Conservation (phyloP, 2,888 invertebrate species). For the Cephonodes hylas region DNA sequence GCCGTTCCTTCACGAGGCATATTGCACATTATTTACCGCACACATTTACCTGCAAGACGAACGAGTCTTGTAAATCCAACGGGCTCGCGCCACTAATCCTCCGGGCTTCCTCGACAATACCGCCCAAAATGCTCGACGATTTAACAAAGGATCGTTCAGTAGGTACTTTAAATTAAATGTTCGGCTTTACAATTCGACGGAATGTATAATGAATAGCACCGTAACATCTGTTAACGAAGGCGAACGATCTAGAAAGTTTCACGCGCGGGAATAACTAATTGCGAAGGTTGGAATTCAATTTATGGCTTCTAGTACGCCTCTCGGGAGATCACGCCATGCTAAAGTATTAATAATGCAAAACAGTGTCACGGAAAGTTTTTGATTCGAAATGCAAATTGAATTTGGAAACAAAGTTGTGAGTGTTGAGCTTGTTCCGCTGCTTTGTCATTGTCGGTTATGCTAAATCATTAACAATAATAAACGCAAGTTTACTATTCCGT, state of each 20-base stretch:
- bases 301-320: slow-evolving; percentile 79
- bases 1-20: slow-evolving; percentile 36
- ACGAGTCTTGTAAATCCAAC: slow-evolving; percentile 56
- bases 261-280: slow-evolving; percentile 82
- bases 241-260: slow-evolving; percentile 81
- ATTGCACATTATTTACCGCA: slow-evolving; percentile 65
- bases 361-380: slow-evolving; percentile 81
- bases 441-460: slow-evolving; percentile 59
- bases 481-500: neutral
- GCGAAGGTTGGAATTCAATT: slow-evolving; percentile 81
- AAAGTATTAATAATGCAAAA: slow-evolving; percentile 81
- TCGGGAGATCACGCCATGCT: slow-evolving; percentile 75
- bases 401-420: slow-evolving; percentile 77
- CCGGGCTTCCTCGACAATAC: slow-evolving; percentile 63
- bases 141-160: slow-evolving; percentile 74
- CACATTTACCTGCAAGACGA: slow-evolving; percentile 55
- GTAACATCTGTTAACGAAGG: slow-evolving; percentile 82
- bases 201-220: slow-evolving; percentile 82
- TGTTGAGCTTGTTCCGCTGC: slow-evolving; percentile 59
- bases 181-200: slow-evolving; percentile 80
- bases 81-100: slow-evolving; percentile 59
- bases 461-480: slow-evolving; percentile 55
- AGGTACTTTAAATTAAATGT: slow-evolving; percentile 80
- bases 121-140: slow-evolving; percentile 63
- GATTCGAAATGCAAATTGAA: slow-evolving; percentile 79